Evolutionary conservation across 2,113 vertebrate species (phyloP).

Genomic region (Rana temporaria): DNA sequence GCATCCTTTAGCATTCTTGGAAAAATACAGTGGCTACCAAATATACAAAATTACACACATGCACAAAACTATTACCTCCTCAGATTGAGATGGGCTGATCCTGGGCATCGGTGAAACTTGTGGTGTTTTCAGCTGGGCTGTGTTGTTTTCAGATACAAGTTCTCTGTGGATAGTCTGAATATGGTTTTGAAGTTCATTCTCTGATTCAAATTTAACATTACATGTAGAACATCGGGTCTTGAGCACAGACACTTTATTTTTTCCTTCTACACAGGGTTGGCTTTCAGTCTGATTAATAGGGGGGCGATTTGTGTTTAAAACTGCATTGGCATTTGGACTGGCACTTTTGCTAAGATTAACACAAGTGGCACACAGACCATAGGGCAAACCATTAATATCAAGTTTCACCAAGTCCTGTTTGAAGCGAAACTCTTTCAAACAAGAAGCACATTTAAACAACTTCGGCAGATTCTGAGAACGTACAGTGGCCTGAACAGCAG

Average conservation of each 20-base stretch:
- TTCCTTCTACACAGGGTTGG: conserved; percentile 85
- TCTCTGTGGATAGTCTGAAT: conserved; percentile 92
- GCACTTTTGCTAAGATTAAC: conserved; percentile 91
- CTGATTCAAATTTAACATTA: conserved; percentile 98
- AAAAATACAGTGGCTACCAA: too few species aligned
- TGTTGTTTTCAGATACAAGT: conserved; percentile 85
- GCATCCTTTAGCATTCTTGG: too few species aligned
- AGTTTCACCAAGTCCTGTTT: conserved; percentile 96
- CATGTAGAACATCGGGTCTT: conserved; percentile 96
- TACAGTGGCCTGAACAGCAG: conserved; percentile 70
- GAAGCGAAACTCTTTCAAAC: conserved; percentile 95
- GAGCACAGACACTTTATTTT: conserved; percentile 85
- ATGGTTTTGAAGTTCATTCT: conserved; percentile 94
- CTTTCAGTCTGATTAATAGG: conserved; percentile 83
- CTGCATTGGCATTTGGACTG: conserved; percentile 86
- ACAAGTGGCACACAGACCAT: conserved; percentile 92
- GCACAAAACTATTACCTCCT: conserved; percentile 85
- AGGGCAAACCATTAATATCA: conserved; percentile 95
- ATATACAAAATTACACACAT: too few species aligned
- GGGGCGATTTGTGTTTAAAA: conserved; percentile 77
- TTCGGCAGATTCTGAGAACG: conserved; percentile 81
- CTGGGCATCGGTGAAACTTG: conserved; percentile 96
- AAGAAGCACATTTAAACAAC: conserved; percentile 95
- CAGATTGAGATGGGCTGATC: conserved; percentile 94
- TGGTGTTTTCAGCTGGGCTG: conserved; percentile 88